Percentiles rank a stretch among this genome's conserved stretches.
Conservation (phyloP, 1,140 invertebrate genomes). For the Telenomus remus region DNA sequence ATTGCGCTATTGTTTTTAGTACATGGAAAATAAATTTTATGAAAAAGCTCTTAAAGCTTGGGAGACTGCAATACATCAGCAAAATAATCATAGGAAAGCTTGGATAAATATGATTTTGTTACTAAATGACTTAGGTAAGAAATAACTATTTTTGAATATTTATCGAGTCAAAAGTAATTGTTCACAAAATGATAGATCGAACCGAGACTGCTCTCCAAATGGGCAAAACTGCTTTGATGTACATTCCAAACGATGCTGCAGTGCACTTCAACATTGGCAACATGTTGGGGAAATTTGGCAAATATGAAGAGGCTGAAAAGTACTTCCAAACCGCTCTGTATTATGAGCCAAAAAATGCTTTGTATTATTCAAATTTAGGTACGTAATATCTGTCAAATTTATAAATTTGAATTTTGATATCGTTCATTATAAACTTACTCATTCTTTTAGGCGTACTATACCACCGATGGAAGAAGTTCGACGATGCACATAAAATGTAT, state of each 20-base stretch:
- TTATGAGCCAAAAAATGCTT: slow-evolving; percentile 80
- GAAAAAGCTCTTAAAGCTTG: slow-evolving; percentile 82
- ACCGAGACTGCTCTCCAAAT: slow-evolving; percentile 82
- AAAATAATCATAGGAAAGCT: slow-evolving; percentile 86
- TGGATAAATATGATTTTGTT: slow-evolving; percentile 95
- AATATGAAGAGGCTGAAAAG: slow-evolving; percentile 86
- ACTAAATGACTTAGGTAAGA: slow-evolving; percentile 86
- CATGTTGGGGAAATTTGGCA: slow-evolving; percentile 87
- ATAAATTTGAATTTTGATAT: not conserved
- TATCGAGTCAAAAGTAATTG: no score
- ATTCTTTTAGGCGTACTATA: slow-evolving; percentile 89
- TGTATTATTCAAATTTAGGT: slow-evolving; percentile 92
- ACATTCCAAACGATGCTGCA: slow-evolving; percentile 82
- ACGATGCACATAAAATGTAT: slow-evolving; percentile 85
- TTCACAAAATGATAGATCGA: slow-evolving; percentile 76
- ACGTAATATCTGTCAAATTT: slow-evolving; percentile 52
- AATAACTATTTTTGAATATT: no score
- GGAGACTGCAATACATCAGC: slow-evolving; percentile 86
- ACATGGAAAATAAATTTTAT: slow-evolving; percentile 79
- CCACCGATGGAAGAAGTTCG: slow-evolving; percentile 91
- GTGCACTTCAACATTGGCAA: slow-evolving; percentile 93
- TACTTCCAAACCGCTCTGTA: slow-evolving; percentile 87
- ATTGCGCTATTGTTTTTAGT: slow-evolving; percentile 72
- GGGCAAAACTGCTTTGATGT: slow-evolving; percentile 80
- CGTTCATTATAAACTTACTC: not conserved